Percentiles rank a stretch among this genome's conserved stretches.
Conservation (phyloP, 23 tunicate genomes). For the Ciona savignyi region DNA sequence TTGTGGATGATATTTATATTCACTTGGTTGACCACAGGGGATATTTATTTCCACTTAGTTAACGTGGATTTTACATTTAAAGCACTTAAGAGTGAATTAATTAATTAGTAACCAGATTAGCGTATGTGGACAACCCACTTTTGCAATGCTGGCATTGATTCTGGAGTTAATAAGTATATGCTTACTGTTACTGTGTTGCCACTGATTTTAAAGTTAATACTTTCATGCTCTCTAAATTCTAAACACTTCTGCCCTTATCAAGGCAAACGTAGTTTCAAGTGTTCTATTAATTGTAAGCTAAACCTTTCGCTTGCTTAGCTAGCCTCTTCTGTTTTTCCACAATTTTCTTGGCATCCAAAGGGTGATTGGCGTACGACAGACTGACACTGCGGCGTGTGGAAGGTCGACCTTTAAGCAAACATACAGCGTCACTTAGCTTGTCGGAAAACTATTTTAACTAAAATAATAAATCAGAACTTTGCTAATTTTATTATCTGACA, state of each 20-base stretch:
- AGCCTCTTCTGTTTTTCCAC: conserved; percentile 5
- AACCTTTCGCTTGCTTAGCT: conserved; percentile 3
- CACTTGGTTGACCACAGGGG: too few species aligned
- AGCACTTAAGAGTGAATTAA: too few species aligned
- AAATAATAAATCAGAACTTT: too few species aligned
- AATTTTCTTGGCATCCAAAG: conserved; percentile 29
- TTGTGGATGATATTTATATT: too few species aligned
- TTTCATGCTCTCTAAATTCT: background rate
- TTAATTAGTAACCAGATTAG: too few species aligned
- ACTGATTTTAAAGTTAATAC: background rate
- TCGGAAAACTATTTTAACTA: too few species aligned
- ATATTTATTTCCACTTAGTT: too few species aligned
- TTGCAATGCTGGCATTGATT: background rate
- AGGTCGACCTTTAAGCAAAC: conserved; percentile 15
- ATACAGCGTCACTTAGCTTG: too few species aligned
- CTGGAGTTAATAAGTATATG: background rate
- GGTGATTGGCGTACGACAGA: conserved; percentile 44
- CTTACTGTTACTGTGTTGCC: background rate
- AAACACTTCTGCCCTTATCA: background rate
- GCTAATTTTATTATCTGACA: too few species aligned
- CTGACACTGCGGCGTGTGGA: conserved; percentile 40
- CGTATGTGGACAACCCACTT: too few species aligned
- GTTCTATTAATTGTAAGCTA: conserved; percentile 1
- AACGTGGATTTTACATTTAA: too few species aligned
- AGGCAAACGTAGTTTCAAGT: background rate